Percentiles rank a stretch among this genome's conserved stretches.
phyloP scores from a whole-genome alignment of 2,888 invertebrate species.

The Macrophya annulata region DNA sequence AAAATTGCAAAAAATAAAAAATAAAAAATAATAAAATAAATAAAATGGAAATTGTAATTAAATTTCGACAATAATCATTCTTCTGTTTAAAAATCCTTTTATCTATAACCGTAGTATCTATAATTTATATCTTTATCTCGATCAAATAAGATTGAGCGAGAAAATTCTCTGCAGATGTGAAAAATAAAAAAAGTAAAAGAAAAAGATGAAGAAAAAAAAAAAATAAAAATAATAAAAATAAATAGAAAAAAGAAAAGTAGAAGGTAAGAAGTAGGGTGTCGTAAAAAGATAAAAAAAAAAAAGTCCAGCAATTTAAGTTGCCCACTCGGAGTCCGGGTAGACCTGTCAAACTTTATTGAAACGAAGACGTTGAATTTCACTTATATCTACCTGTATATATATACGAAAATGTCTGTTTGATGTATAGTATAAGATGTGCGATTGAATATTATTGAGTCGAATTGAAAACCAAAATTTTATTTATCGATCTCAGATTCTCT shows the following conservation, averaged over 20 bases:
- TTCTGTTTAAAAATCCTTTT: background rate
- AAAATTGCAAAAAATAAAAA: background rate
- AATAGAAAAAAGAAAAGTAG: background rate
- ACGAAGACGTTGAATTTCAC: constrained; percentile 11
- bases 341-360: constrained; percentile 9
- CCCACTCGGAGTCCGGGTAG: background rate
- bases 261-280: background rate
- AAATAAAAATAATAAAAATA: too few species aligned
- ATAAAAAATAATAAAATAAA: background rate
- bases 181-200: background rate
- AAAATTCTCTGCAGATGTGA: background rate
- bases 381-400: background rate
- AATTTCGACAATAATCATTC: background rate
- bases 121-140: constrained; percentile 5
- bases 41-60: too few species aligned
- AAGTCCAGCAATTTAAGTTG: constrained; percentile 36
- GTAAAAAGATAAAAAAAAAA: constrained; percentile 37
- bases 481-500: background rate
- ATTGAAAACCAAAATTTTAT: background rate
- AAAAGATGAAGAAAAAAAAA: background rate
- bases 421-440: background rate
- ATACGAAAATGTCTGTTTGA: constrained; percentile 7
- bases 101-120: background rate
- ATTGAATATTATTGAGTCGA: background rate
- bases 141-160: constrained; percentile 39